Evolutionary conservation across 1,140 invertebrate genomes (phyloP), one percentile per base, ranked within the genome.

Genomic region (Bombus waltoni): DNA sequence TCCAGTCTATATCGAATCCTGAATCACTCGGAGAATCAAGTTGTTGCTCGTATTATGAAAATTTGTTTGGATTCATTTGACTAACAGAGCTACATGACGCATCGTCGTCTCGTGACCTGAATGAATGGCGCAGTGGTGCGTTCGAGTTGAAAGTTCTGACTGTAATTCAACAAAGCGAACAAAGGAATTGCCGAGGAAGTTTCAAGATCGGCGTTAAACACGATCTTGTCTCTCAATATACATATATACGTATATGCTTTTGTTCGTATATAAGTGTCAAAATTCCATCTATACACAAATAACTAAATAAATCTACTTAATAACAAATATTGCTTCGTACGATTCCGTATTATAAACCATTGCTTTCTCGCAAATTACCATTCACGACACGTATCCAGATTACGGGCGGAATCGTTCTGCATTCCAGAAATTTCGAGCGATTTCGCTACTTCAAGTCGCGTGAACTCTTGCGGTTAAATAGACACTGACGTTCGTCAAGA

Each of bases 381-480:
- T 38, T 71, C 28, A 22, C 38, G 11, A 11, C 8, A 0, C 65
- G 32, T 84, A 35, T 71, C 9, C 66, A 47, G 81, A n/a, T 79
- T 79, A 71, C 66, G 9, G 5, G 40, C 38, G 10, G 32, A 25
- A 59, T 73, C 42, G 35, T 22, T 85, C n/a, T 78, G 28, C 2
- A 73, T 53, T 80, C 53, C 6, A 85, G 77, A 80, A 66, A 81
- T 81, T 80, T 85, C 78, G 70, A 81, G 22, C 70, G 68, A 59
- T 38, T 25, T 25, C 42, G 3, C 32, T 6, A 25, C 22, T 40
- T n/a, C 22, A 5, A 44, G 32, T 71, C n/a, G 25, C 9, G 18
- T 5, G 22, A 42, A 57, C 11, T 57, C 13, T 25, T 13, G 28
- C 35, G 11, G 0, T 32, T 35, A 9, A 42, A 28, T 62, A 38